phyloP scores from a whole-genome alignment of 2,797 vertebrate species.

The Helicolenus hilgendorfi region DNA sequence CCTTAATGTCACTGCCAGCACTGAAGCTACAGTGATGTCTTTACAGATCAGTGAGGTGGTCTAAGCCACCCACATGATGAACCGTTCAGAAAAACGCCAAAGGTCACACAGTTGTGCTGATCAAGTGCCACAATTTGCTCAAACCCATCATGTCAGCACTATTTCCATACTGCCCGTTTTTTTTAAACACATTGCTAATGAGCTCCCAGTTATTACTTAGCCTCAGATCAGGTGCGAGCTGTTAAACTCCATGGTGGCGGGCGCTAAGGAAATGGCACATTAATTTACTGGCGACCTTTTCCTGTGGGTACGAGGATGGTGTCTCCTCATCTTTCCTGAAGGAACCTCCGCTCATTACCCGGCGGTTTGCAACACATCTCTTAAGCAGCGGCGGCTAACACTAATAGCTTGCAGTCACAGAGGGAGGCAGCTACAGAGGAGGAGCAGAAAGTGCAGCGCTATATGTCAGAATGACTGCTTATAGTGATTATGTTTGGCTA shows the following conservation, averaged over 20 bases:
- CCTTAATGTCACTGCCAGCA: background rate
- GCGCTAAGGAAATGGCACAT: conserved; percentile 54
- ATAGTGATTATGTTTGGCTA: conserved; percentile 23
- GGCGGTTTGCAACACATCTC: conserved; percentile 4
- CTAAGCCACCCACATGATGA: background rate
- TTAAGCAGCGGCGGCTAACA: conserved; percentile 6
- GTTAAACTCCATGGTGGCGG: background rate
- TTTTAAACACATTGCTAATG: conserved; percentile 27
- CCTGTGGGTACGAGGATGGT: background rate
- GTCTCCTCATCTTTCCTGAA: conserved; percentile 39
- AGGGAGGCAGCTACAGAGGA: conserved; percentile 19
- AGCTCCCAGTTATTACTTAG: conserved; percentile 32
- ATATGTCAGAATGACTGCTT: conserved; percentile 14
- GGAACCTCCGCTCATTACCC: conserved; percentile 56
- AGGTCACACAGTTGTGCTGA: conserved; percentile 11
- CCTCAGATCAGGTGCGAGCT: conserved; percentile 34
- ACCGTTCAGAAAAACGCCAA: background rate
- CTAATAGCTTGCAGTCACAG: conserved; percentile 35
- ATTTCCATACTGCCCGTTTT: background rate
- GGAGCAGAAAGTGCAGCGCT: conserved; percentile 26
- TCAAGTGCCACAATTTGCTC: conserved; percentile 11
- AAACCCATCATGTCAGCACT: background rate
- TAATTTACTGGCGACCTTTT: conserved; percentile 63
- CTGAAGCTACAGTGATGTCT: background rate
- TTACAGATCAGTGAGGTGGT: background rate